phyloP scores from a whole-genome alignment of 2,113 vertebrate genomes.

The Petaurus breviceps region DNA sequence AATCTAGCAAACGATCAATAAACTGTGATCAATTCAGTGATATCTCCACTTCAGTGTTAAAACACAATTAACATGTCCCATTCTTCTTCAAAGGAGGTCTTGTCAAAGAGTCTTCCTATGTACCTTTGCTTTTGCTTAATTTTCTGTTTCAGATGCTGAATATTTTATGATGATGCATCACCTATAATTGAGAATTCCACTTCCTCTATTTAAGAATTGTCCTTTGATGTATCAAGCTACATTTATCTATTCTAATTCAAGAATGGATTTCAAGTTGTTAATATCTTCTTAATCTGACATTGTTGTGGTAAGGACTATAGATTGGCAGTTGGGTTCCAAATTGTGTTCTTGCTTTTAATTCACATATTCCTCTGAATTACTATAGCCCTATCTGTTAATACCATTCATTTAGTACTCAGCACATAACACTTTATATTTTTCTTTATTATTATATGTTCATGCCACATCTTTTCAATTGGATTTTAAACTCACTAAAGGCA shows the following conservation, averaged over 20 bases:
- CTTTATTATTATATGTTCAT: background rate
- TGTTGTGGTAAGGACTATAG: background rate
- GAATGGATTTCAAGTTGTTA: background rate
- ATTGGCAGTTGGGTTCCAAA: background rate
- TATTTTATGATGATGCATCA: background rate
- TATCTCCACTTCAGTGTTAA: slow-evolving; percentile 33
- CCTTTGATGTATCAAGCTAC: background rate
- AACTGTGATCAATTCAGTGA: background rate
- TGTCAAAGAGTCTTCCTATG: background rate
- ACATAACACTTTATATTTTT: background rate
- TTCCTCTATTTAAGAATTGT: slow-evolving; percentile 15
- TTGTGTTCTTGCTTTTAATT: background rate
- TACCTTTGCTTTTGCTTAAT: background rate
- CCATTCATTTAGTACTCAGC: background rate
- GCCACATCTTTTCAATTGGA: background rate
- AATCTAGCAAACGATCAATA: background rate
- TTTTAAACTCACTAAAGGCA: background rate
- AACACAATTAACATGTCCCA: background rate
- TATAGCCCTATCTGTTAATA: background rate
- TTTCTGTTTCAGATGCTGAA: background rate
- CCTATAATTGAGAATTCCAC: background rate
- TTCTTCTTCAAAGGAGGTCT: slow-evolving; percentile 32
- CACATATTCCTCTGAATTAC: slow-evolving; percentile 4
- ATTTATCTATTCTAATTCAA: background rate
- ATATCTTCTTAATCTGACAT: background rate